phyloP scores from a whole-genome alignment of 1,140 invertebrate genomes.

The Drosophila arawakana region DNA sequence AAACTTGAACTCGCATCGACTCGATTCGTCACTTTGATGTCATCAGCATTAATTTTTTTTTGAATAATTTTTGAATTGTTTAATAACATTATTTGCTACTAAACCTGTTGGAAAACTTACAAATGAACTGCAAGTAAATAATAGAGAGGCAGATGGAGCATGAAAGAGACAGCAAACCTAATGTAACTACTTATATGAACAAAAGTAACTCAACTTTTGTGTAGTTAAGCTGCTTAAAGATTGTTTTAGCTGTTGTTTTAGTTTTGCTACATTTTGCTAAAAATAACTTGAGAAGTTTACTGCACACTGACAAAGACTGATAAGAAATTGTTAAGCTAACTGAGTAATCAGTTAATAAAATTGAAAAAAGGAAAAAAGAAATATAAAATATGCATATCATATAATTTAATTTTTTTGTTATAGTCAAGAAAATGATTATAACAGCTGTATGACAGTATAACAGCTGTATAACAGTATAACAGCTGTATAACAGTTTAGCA shows the following conservation, averaged over 20 bases:
- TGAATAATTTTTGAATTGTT: slow-evolving; percentile 1
- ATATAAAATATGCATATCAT: no score
- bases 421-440: neutral
- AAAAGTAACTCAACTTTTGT: slow-evolving; percentile 8
- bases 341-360: neutral
- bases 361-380: no score
- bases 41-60: slow-evolving; percentile 13
- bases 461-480: no score
- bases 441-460: no score
- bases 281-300: slow-evolving; percentile 8
- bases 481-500: no score
- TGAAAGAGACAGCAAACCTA: no score
- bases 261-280: neutral
- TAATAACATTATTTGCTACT: neutral
- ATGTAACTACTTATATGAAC: neutral
- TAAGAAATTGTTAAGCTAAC: neutral
- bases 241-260: slow-evolving; percentile 19
- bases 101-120: neutral
- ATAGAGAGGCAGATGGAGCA: neutral
- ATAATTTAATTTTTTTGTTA: no score
- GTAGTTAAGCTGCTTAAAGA: slow-evolving; percentile 37
- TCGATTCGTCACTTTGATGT: neutral
- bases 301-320: slow-evolving; percentile 10
- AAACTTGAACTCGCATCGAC: neutral
- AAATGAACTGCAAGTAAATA: slow-evolving; percentile 7